These are phyloP conservation scores for Archocentrus centrarchus DNA, from an alignment of 2,113 vertebrate genomes.

Conservation along the genomic window DNA sequence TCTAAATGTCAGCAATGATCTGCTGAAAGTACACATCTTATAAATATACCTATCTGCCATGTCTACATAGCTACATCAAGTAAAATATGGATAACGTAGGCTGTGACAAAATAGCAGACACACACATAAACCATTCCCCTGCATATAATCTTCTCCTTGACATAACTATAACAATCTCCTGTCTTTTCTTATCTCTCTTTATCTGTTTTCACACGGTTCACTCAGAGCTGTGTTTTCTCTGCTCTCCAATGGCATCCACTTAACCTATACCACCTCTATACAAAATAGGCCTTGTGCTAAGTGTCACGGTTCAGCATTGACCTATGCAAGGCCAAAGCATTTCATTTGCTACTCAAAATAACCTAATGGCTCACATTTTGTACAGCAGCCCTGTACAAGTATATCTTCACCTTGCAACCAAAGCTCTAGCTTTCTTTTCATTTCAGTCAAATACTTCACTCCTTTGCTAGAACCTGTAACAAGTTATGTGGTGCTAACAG, in stretches of 20 bases:
- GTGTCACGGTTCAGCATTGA: conserved; percentile 4
- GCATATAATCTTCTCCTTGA: not conserved
- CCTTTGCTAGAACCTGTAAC: not conserved
- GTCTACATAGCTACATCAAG: not conserved
- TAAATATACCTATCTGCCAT: not conserved
- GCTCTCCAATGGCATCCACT: not conserved
- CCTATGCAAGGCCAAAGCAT: conserved; percentile 14
- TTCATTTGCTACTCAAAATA: conserved; percentile 5
- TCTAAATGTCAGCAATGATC: not conserved
- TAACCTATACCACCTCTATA: not conserved
- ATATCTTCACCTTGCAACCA: not conserved
- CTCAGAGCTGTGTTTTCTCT: not conserved
- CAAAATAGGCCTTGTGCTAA: not conserved
- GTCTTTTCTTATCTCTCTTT: not conserved
- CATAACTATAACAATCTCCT: not conserved
- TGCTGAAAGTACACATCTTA: not conserved
- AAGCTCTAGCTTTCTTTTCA: not conserved
- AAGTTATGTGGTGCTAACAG: no score
- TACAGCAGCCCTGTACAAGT: not conserved
- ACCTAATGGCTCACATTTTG: not conserved
- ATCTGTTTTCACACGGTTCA: not conserved
- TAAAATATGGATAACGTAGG: not conserved
- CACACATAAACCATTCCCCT: not conserved
- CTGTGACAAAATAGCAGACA: not conserved
- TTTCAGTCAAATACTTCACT: not conserved